These are phyloP conservation scores for Elaeidobius kamerunicus DNA, from an alignment of 2,888 invertebrate species.

Conservation along the genomic window DNA sequence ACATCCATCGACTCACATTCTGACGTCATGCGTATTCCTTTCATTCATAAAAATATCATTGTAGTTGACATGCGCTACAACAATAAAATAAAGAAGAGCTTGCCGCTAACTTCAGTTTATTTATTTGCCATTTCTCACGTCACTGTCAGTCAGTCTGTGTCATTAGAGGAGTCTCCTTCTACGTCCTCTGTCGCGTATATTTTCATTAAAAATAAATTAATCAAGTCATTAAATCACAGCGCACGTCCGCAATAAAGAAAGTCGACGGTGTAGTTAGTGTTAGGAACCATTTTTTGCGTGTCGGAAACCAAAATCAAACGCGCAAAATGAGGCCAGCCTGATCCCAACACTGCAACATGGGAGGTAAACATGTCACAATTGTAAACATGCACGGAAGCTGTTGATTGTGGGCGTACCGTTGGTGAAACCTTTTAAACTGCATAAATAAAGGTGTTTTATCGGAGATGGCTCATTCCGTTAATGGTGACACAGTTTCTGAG, in stretches of 20 bases:
- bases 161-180: conserved; percentile 3
- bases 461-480: conserved; percentile 50
- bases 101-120: not conserved
- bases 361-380: conserved; percentile 19
- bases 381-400: conserved; percentile 26
- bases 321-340: conserved; percentile 8
- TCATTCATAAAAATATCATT: too few species aligned
- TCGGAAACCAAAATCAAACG: conserved; percentile 2
- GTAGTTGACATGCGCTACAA: too few species aligned
- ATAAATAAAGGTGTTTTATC: conserved; percentile 5
- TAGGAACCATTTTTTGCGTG: not conserved
- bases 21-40: too few species aligned
- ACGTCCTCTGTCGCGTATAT: not conserved
- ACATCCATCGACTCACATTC: too few species aligned
- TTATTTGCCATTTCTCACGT: not conserved
- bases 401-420: conserved; percentile 25
- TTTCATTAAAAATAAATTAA: conserved; percentile 4
- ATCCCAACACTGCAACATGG: not conserved
- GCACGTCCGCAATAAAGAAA: conserved; percentile 4
- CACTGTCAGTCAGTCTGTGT: not conserved
- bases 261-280: not conserved
- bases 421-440: conserved; percentile 14
- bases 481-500: conserved; percentile 60
- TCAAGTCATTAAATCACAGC: not conserved
- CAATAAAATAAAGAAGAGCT: not conserved